A percentile compares a stretch with the other conserved stretches of the same genome.
These are phyloP conservation scores for Vimba vimba DNA, from an alignment of 2,113 vertebrate genomes.

Conservation along the genomic window DNA sequence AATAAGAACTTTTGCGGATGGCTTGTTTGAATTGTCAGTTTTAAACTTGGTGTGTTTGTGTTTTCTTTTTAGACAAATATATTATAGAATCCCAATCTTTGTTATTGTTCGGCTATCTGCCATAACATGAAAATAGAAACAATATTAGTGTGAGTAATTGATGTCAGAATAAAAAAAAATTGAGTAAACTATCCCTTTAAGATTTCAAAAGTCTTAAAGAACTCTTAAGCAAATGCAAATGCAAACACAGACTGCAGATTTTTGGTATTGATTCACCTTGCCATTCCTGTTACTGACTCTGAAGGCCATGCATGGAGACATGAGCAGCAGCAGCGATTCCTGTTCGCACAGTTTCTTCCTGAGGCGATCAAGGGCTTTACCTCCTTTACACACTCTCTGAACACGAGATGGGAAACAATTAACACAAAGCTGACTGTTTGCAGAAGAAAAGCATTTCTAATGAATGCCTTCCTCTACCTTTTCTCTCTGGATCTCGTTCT, in stretches of 20 bases:
- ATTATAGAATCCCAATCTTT: background rate
- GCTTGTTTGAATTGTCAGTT: background rate
- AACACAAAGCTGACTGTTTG: background rate
- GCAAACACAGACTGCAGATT: background rate
- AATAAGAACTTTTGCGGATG: background rate
- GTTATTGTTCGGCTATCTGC: background rate
- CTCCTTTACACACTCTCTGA: slow-evolving; percentile 93
- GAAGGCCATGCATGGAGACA: slow-evolving; percentile 93
- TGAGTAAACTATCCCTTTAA: background rate
- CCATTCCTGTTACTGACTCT: slow-evolving; percentile 88
- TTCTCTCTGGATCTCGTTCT: slow-evolving; percentile 94
- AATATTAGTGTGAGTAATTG: background rate
- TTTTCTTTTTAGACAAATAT: background rate
- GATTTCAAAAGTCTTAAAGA: background rate
- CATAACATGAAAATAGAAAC: background rate
- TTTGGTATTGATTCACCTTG: slow-evolving; percentile 80
- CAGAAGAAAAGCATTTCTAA: background rate
- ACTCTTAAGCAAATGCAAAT: background rate
- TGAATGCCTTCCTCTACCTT: slow-evolving; percentile 79
- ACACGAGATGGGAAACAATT: background rate
- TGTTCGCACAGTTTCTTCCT: slow-evolving; percentile 96
- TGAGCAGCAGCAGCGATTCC: slow-evolving; percentile 91
- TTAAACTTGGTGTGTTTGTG: background rate
- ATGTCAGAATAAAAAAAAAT: background rate
- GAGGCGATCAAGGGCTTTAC: slow-evolving; percentile 90